These are phyloP conservation scores for Gasterosteus aculeatus DNA, from an alignment of 2,113 vertebrate species.

Conservation along the genomic window DNA sequence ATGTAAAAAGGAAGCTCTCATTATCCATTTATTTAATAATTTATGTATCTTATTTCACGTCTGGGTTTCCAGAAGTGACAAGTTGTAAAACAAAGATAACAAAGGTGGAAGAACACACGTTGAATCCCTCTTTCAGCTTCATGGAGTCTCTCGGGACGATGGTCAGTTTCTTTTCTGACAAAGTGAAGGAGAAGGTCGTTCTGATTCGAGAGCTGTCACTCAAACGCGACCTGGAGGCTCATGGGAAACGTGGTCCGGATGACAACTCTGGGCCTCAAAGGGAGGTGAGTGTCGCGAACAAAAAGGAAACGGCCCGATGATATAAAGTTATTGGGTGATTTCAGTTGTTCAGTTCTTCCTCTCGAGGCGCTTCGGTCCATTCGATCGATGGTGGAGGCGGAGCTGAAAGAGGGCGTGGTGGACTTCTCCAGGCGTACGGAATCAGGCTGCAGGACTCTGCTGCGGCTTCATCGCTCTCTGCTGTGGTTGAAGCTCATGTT, in stretches of 20 bases:
- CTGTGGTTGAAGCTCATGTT: conserved; percentile 70
- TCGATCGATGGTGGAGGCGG: conserved; percentile 63
- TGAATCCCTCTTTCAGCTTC: conserved; percentile 50
- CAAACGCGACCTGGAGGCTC: conserved; percentile 21
- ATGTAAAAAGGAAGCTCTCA: too few species aligned
- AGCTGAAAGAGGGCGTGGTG: conserved; percentile 55
- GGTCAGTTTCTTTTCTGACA: conserved; percentile 72
- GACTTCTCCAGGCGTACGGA: conserved; percentile 44
- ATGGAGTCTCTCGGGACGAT: conserved; percentile 74
- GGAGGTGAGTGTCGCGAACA: conserved; percentile 29
- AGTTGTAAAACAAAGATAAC: too few species aligned
- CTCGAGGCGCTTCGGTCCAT: conserved; percentile 55
- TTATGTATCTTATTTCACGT: too few species aligned
- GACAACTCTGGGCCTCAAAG: not conserved
- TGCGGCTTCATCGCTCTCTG: conserved; percentile 69
- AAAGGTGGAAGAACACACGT: too few species aligned
- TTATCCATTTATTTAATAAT: too few species aligned
- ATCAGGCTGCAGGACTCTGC: conserved; percentile 68
- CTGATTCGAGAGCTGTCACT: conserved; percentile 60
- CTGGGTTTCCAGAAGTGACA: too few species aligned
- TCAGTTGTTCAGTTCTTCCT: not conserved
- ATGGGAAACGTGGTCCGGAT: conserved; percentile 13
- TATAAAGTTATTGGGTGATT: not conserved
- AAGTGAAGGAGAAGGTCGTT: conserved; percentile 57
- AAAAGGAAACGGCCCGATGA: not conserved